Conservation (phyloP, 2,113 vertebrate species). For the Atractosteus spatula region DNA sequence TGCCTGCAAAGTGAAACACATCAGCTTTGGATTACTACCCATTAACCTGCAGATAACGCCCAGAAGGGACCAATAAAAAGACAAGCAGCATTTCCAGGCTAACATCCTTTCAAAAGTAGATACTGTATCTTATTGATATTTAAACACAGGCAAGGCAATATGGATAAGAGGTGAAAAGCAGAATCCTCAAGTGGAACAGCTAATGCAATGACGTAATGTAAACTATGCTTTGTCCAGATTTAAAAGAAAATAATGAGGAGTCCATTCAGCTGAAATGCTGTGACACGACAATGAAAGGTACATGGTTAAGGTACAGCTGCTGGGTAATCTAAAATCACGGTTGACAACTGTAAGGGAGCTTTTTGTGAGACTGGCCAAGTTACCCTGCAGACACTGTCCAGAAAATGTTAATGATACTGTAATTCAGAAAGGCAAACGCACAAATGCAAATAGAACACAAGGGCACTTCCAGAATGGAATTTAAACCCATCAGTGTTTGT, state of each 20-base stretch:
- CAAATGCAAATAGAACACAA: too few relatives aligned
- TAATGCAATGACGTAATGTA: slow-evolving; percentile 26
- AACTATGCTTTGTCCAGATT: slow-evolving; percentile 34
- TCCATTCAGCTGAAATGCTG: not conserved
- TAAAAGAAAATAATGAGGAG: slow-evolving; percentile 1
- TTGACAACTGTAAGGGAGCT: too few relatives aligned
- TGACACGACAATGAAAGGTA: slow-evolving; percentile 16
- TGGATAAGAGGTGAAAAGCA: slow-evolving; percentile 30
- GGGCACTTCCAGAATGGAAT: too few relatives aligned
- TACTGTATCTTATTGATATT: slow-evolving; percentile 45
- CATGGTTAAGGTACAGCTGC: not conserved
- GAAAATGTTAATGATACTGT: too few relatives aligned
- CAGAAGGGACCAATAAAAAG: slow-evolving; percentile 21
- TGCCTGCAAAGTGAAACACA: too few relatives aligned
- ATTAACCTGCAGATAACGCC: not conserved
- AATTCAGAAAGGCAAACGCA: too few relatives aligned
- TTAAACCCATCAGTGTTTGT: too few relatives aligned
- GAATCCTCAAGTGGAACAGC: slow-evolving; percentile 31
- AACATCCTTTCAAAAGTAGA: slow-evolving; percentile 27
- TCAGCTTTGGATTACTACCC: too few relatives aligned
- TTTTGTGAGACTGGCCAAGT: too few relatives aligned
- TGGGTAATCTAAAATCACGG: too few relatives aligned
- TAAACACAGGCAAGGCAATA: slow-evolving; percentile 27
- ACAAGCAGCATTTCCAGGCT: slow-evolving; percentile 16
- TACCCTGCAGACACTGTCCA: too few relatives aligned